These are phyloP conservation scores for Chaetodon trifasciatus DNA, from an alignment of 2,797 vertebrate genomes.

Conservation along the genomic window DNA sequence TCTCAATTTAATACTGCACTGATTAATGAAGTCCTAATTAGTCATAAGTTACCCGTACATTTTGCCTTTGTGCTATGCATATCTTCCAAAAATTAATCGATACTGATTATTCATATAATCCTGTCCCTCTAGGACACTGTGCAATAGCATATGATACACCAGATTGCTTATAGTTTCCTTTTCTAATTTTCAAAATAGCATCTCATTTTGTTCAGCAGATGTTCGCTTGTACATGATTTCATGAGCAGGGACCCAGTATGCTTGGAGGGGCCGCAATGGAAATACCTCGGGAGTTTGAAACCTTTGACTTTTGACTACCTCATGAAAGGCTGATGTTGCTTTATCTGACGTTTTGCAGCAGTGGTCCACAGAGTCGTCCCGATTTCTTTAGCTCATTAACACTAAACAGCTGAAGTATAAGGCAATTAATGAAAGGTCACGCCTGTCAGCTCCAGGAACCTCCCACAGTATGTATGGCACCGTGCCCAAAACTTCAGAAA, in stretches of 20 bases:
- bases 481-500: conserved; percentile 46
- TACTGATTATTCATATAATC: conserved; percentile 1
- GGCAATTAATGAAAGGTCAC: conserved; percentile 81
- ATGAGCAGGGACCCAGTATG: conserved; percentile 17
- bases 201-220: conserved; percentile 44
- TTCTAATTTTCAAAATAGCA: conserved; percentile 21
- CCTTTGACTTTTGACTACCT: conserved; percentile 37
- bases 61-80: conserved; percentile 26
- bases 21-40: conserved; percentile 69
- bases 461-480: conserved; percentile 48
- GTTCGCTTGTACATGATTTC: conserved; percentile 34
- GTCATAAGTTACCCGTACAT: conserved; percentile 29
- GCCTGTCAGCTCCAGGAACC: conserved; percentile 60
- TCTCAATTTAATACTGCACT: conserved; percentile 60
- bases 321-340: conserved; percentile 43
- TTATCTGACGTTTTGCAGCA: conserved; percentile 44
- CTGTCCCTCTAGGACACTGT: background rate
- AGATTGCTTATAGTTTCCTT: background rate
- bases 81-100: conserved; percentile 17
- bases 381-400: conserved; percentile 72
- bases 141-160: background rate
- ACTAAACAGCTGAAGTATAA: conserved; percentile 72
- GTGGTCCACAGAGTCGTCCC: conserved; percentile 38
- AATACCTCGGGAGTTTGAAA: conserved; percentile 36
- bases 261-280: background rate